Percentiles rank a stretch among this genome's conserved stretches.
These are phyloP conservation scores for Drosophila phalerata DNA, from an alignment of 2,888 invertebrate species.

Conservation along the genomic window DNA sequence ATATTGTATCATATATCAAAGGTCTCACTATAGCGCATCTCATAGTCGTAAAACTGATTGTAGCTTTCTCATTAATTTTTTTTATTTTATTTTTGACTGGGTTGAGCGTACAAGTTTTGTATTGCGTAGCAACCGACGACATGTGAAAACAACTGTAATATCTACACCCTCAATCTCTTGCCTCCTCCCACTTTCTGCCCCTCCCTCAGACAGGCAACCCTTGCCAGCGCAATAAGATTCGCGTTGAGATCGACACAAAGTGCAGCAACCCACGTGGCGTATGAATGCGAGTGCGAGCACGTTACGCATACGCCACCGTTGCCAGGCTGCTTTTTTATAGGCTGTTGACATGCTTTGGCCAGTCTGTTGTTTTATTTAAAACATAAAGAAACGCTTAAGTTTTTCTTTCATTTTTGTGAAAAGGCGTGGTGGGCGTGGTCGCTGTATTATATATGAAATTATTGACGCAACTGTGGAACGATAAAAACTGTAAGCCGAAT, in stretches of 20 bases:
- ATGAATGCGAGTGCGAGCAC: constrained; percentile 32
- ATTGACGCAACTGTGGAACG: neutral
- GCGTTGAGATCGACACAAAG: constrained; percentile 34
- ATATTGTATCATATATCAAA: neutral
- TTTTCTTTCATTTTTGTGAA: constrained; percentile 1
- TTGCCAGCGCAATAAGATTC: constrained; percentile 20
- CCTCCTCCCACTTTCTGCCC: neutral
- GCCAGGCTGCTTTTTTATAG: constrained; percentile 44
- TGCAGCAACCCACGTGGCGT: constrained; percentile 47
- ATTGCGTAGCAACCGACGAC: constrained; percentile 45
- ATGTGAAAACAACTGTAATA: constrained; percentile 31
- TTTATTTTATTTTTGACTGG: too few relatives aligned
- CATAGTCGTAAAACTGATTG: neutral
- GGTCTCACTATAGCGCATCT: neutral
- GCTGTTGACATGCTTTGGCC: constrained; percentile 44
- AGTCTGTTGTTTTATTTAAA: constrained; percentile 11
- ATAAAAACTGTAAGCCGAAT: neutral
- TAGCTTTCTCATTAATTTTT: neutral
- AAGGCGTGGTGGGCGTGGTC: constrained; percentile 18
- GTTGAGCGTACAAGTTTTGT: constrained; percentile 28
- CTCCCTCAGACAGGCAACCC: neutral
- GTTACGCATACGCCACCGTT: constrained; percentile 61
- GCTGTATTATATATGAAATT: neutral
- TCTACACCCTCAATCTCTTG: neutral
- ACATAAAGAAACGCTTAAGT: constrained; percentile 22